Base-by-base conservation (phyloP, 2,888 invertebrate genomes). In the Cordilura impudica region DNA sequence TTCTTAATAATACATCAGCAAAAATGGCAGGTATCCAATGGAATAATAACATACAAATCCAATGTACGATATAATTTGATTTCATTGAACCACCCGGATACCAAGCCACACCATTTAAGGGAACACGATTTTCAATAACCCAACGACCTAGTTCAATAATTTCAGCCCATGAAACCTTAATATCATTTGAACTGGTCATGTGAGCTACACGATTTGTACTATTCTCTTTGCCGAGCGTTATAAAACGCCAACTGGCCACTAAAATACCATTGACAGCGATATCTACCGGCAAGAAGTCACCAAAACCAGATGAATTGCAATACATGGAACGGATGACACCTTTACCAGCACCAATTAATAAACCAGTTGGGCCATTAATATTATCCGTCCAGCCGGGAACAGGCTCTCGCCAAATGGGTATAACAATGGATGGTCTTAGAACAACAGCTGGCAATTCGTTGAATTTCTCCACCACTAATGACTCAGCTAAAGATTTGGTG, bases 341-440 rank as follows among this genome's bases (percentile, higher is more conserved):
- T 87, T 97, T 97, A 8, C 97, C 96, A 6, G 95, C 95, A 88
- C 81, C 94, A 65, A 94, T 95, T 3, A 97, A 90, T 1, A 96
- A 90, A 6, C 97, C 97, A 0, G 95, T 94, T 0, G 97, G 97
- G n/a, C 97, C 97, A 85, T 97, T 97, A 69, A 96, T 94, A 85
- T 97, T 98, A 88, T 98, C 97, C 0, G 97, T 96, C 97, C 97
- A 96, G 5, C 96, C 97, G 0, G 95, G 95, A 0, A 95, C 86
- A 0, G 96, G 96, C 78, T 95, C 95, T 85, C 93, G 93, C 95
- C 95, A 95, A 51, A 95, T 92, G 1, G 97, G 97, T 75, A 97
- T 96, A 19, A 98, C 95, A 84, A 97, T 96, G 0, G 97, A 97
- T 1, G 97, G 98, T 82, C 98, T 91, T 21, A 97, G 90, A 69